Base-by-base conservation (phyloP, 2,113 vertebrate genomes). In the Lophius piscatorius region DNA sequence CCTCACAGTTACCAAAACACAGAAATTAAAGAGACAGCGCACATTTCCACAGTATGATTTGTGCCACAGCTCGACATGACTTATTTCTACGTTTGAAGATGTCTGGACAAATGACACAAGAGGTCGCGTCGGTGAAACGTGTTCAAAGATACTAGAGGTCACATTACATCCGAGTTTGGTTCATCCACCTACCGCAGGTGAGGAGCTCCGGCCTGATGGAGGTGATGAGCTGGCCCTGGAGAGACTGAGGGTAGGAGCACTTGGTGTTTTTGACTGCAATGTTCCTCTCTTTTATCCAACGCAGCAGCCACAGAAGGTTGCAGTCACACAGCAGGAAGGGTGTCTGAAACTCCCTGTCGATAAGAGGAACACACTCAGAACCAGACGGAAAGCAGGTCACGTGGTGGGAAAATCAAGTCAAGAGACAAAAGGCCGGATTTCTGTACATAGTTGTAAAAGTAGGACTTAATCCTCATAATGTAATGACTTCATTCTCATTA, bases 261-360 rank as follows among this genome's bases (percentile, higher is more conserved):
- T 92, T 92, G 0, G 96, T 98, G 76, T 96, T 96, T 63, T 93
- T 94, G 1, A 95, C 93, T 0, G 82, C 91, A 58, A 99, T 87
- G 65, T 91, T 94, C 78, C 87, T 91, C 28, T 96, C 94, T 70
- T 91, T 96, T 28, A 95, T 89, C 96, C 95, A 98, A 20, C 83
- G 93, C 49, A 95, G 90, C 87, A 99, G 91, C 97, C 97, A 98
- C 34, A 92, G 48, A 28, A 98, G 92, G 87, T 97, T 98, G 81
- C 97, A 99, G 84, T 98, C 96, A n/a, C 97, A 99, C 58, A 99
- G 80, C 70, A 99, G 88, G 75, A 93, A 96, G 17, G 95, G 93
- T 1, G 95, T 98, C 89, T 98, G 95, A 85, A 98, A 98, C 80
- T 99, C 97, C 64, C 97, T 99, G 85, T 20, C 16, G 21, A 73